phyloP scores from a whole-genome alignment of 2,797 vertebrate species.

The Halcyon chelicuti region DNA sequence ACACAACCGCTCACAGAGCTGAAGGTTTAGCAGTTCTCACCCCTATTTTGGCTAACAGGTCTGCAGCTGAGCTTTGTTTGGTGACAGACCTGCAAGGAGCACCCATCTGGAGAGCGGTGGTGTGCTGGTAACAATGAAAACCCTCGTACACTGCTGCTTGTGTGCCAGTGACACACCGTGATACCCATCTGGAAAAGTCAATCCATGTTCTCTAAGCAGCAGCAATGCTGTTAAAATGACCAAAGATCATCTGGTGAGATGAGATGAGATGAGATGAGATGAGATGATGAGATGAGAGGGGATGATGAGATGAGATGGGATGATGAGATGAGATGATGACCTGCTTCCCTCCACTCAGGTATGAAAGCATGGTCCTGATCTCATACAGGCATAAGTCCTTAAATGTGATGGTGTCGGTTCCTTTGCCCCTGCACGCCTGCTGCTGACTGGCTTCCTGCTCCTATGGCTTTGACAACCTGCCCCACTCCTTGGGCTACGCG shows the following conservation, averaged over 20 bases:
- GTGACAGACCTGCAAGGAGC: not conserved
- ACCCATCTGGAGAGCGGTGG: not conserved
- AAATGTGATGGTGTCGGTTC: accelerated
- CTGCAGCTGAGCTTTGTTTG: not conserved
- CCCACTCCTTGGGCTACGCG: not conserved
- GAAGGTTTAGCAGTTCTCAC: not conserved
- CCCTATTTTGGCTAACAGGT: not conserved
- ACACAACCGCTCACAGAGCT: not conserved
- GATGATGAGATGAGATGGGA: not conserved
- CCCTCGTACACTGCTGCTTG: not conserved
- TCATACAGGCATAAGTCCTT: accelerated
- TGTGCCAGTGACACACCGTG: not conserved
- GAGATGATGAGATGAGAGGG: not conserved
- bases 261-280: not conserved
- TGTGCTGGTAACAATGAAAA: not conserved
- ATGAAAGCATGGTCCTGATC: not conserved
- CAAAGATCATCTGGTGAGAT: not conserved
- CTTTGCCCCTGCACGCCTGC: not conserved
- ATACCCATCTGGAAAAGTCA: not conserved
- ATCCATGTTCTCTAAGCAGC: not conserved
- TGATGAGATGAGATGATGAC: not conserved
- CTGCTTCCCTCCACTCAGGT: not conserved
- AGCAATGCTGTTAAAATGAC: not conserved
- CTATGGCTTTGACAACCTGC: not conserved
- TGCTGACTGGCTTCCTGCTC: not conserved